Evolutionary conservation across 1,140 invertebrate species (phyloP).

Genomic region (Dryas iulia): DNA sequence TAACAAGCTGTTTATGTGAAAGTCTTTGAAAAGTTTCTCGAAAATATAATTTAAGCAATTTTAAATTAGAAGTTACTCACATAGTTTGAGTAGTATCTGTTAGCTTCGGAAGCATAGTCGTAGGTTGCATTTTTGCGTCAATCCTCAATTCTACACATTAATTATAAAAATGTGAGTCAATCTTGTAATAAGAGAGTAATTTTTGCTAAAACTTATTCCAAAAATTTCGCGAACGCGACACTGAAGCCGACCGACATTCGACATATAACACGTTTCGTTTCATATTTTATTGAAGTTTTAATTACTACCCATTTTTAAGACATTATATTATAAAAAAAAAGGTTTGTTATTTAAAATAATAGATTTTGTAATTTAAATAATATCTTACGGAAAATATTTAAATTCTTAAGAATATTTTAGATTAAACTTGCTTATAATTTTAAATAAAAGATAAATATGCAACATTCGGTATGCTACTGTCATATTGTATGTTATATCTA

Average conservation of each 20-base stretch:
- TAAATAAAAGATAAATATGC: background rate
- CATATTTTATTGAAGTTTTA: background rate
- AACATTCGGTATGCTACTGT: background rate
- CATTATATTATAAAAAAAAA: background rate
- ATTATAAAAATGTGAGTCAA: constrained; percentile 23
- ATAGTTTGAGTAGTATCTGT: constrained; percentile 70
- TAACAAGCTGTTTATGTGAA: background rate
- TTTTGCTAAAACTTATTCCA: constrained; percentile 25
- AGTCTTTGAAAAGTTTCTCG: background rate
- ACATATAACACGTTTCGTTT: constrained; percentile 19
- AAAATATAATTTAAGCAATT: constrained; percentile 20
- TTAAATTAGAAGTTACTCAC: constrained; percentile 55
- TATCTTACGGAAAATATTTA: background rate
- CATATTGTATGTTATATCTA: background rate
- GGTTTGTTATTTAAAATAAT: no score
- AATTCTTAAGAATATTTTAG: no score
- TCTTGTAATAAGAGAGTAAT: constrained; percentile 19
- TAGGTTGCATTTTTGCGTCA: constrained; percentile 55
- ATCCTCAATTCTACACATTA: constrained; percentile 33
- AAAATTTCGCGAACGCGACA: constrained; percentile 30
- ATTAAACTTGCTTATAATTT: background rate
- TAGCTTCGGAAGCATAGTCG: constrained; percentile 67
- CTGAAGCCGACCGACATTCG: constrained; percentile 37
- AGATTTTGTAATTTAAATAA: background rate
- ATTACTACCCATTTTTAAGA: background rate